A percentile compares a stretch with the other conserved stretches of the same genome.
Conservation (phyloP, 2,113 vertebrate genomes). For the Anser cygnoides region DNA sequence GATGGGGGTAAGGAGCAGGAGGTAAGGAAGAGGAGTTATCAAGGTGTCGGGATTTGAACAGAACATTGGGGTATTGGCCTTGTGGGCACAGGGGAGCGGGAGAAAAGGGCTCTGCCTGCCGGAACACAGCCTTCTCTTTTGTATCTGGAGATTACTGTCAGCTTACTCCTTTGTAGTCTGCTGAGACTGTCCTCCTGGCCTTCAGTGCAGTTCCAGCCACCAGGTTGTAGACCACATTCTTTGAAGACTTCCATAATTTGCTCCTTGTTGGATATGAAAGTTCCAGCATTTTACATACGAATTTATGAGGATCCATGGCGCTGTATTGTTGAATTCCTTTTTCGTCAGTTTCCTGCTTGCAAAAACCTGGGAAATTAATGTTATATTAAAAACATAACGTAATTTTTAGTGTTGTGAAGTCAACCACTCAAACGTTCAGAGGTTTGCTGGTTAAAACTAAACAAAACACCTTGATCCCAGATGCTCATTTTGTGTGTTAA, state of each 20-base stretch:
- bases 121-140: not conserved
- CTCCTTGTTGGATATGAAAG: not conserved
- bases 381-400: not conserved
- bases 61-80: not conserved
- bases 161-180: not conserved
- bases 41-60: not conserved
- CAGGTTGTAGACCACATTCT: not conserved
- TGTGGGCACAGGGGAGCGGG: not conserved
- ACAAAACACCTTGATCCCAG: not conserved
- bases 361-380: not conserved
- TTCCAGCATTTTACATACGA: not conserved
- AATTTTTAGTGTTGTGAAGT: not conserved
- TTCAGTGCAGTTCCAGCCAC: not conserved
- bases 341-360: not conserved
- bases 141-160: not conserved
- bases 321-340: not conserved
- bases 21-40: not conserved
- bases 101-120: not conserved
- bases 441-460: not conserved
- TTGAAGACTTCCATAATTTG: not conserved
- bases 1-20: not conserved
- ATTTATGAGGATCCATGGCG: not conserved
- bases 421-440: not conserved
- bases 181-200: not conserved
- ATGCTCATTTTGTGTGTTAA: rapidly evolving